A percentile compares a stretch with the other conserved stretches of the same genome.
Conservation (phyloP, 1,140 invertebrate species). For the Mercenaria mercenaria region DNA sequence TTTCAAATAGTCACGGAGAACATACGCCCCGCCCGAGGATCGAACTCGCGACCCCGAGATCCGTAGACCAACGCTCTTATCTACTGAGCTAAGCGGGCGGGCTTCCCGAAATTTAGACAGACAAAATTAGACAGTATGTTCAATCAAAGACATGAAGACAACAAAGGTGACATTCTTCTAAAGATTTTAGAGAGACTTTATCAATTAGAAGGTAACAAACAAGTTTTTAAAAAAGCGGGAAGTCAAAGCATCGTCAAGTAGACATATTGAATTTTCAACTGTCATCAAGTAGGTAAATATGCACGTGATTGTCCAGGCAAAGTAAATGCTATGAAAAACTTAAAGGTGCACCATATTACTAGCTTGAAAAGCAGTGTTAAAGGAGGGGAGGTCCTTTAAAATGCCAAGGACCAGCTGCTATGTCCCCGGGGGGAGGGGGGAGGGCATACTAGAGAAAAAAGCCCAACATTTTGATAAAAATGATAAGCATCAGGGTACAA, state of each 20-base stretch:
- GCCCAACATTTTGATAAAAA: background rate
- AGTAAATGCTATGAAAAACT: background rate
- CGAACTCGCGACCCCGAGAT: too few relatives aligned
- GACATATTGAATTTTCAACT: background rate
- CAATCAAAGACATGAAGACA: background rate
- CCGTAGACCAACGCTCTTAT: too few relatives aligned
- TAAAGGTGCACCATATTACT: too few relatives aligned
- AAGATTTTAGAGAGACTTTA: background rate
- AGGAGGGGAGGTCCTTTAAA: background rate
- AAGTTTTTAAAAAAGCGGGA: background rate
- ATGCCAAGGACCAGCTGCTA: background rate
- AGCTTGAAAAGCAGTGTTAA: background rate
- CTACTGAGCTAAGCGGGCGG: too few relatives aligned
- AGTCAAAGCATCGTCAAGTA: too few relatives aligned
- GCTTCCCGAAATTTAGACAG: too few relatives aligned
- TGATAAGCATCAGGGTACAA: too few relatives aligned
- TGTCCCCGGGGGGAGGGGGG: background rate
- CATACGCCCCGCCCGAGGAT: too few relatives aligned
- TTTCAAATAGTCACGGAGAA: too few relatives aligned
- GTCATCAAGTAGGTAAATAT: background rate
- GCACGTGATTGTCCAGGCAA: too few relatives aligned
- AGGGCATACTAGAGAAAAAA: background rate
- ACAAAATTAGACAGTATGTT: too few relatives aligned
- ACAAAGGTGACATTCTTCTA: background rate
- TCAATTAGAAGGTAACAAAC: background rate